Evolutionary conservation across 2,888 invertebrate species (phyloP), one percentile per base, ranked within the genome.

Genomic region (Protonemura montana): DNA sequence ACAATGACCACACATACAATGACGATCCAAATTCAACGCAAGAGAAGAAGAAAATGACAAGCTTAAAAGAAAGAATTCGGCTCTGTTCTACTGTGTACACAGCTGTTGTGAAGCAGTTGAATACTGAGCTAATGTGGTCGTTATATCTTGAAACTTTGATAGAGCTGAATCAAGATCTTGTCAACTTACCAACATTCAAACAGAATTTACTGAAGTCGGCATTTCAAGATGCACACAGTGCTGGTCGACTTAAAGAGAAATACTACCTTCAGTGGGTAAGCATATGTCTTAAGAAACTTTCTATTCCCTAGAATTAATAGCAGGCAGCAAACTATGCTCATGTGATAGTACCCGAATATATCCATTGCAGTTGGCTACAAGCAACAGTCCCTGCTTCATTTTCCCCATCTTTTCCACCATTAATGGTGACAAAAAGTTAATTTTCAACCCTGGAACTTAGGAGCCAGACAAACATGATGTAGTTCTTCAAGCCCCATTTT

Each of bases 101-200:
- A 88, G 90, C 91, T 2, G 93, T 92, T 6, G 91, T 93, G 0
- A 91, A 92, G 86, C 91, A 91, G 87, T 89, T 93, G 0, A 91
- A 92, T 88, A 92, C 92, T 0, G 91, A 91, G 88, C 90, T 91
- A 89, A 94, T 94, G 92, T 94, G 93, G 93, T 91, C 92, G 0
- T 88, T 92, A 0, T 94, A 93, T 88, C 90, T 94, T 85, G 93
- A 94, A 87, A 93, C 92, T 29, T 91, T 94, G 90, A 88, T 93
- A 30, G 92, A 93, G 88, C 90, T 94, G 0, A 93, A 93, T 89
- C 91, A 91, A 29, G 92, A 94, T 86, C 81, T 81, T 7, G 81
- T 81, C n/a, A 81, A 81, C 21, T n/a, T 81, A 7, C 81, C 81
- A 28, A 81, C 91, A 91, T 59, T 76, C 91, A 92, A 21, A 88